phyloP scores from a whole-genome alignment of 2,797 vertebrate genomes.

The Loris lydekkerianus region DNA sequence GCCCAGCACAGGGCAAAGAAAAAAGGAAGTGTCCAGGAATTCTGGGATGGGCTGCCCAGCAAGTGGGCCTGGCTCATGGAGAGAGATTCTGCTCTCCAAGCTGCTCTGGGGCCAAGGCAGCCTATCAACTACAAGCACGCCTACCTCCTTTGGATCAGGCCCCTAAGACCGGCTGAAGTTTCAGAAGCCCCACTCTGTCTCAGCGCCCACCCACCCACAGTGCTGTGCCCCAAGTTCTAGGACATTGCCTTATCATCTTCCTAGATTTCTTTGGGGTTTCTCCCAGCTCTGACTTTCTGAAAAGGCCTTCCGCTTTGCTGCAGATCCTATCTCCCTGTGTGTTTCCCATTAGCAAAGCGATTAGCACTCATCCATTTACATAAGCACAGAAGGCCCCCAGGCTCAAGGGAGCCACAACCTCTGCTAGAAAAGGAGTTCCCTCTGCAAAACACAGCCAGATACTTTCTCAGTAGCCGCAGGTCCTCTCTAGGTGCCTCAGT shows the following conservation, averaged over 20 bases:
- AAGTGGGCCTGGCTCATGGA: neutral
- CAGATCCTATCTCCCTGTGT: conserved; percentile 77
- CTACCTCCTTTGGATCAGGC: neutral
- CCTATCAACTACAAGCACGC: neutral
- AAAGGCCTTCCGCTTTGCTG: conserved; percentile 74
- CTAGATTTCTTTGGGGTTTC: conserved; percentile 69
- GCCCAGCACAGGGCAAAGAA: neutral
- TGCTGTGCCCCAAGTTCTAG: conserved; percentile 27
- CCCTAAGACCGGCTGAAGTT: neutral
- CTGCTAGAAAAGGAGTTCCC: neutral
- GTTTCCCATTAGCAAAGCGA: conserved; percentile 82
- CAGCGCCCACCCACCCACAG: neutral
- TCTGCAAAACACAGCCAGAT: neutral
- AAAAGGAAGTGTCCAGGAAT: conserved; percentile 11
- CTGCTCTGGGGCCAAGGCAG: neutral
- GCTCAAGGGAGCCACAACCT: neutral
- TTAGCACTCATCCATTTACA: conserved; percentile 81
- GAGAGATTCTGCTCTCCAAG: neutral
- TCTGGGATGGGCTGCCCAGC: neutral
- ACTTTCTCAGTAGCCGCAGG: neutral
- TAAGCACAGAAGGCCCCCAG: conserved; percentile 64
- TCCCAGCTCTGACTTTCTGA: conserved; percentile 65
- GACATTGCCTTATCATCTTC: conserved; percentile 68
- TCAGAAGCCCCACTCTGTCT: neutral
- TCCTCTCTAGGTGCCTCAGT: neutral